Evolutionary conservation across 2,113 vertebrate genomes (phyloP), one percentile per base, ranked within the genome.

Genomic region (Carassius auratus): DNA sequence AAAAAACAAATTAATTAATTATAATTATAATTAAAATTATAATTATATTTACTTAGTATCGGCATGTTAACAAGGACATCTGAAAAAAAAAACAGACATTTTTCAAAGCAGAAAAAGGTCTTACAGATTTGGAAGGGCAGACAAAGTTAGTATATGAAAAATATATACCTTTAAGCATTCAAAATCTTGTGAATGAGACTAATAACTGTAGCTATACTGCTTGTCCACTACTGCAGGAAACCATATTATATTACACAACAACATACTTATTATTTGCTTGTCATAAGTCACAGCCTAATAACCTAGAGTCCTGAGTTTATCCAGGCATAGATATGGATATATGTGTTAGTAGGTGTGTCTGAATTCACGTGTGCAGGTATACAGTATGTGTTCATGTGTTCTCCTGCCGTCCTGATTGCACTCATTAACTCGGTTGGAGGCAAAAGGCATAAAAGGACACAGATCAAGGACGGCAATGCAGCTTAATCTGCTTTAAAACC

Each of bases 351-450:
- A 10, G 8, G 9, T 75, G 68, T 55, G 13, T n/a, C 23, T 59
- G 13, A 30, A 36, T 68, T n/a, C 68, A 38, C 36, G 4, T 75
- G 68, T 76, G n/a, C 33, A 62, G 69, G 52, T 8, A 38, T n/a
- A 36, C 45, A 45, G 52, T 68, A 8, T 55, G 26, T 23, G 50
- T n/a, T 10, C 0, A 59, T 21, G 8, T 8, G 21, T 8, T 55
- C 7, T 33, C 13, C 38, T 38, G 48, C 52, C n/a, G 62, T 68
- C 64, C 36, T 79, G 77, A 85, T 50, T 19, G 23, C 2, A n/a
- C 45, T 76, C 50, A 83, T 86, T 69, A 69, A 64, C 68, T 75
- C 36, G 15, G 42, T 33, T n/a, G 84, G 66, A 52, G 26, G 48
- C 42, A 64, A n/a, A 30, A 21, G 45, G 62, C 45, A 77, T 26